Percentiles rank a stretch among this genome's conserved stretches.
Evolutionary conservation across 2,888 invertebrate species (phyloP).

Genomic region (Drosophila histrio): DNA sequence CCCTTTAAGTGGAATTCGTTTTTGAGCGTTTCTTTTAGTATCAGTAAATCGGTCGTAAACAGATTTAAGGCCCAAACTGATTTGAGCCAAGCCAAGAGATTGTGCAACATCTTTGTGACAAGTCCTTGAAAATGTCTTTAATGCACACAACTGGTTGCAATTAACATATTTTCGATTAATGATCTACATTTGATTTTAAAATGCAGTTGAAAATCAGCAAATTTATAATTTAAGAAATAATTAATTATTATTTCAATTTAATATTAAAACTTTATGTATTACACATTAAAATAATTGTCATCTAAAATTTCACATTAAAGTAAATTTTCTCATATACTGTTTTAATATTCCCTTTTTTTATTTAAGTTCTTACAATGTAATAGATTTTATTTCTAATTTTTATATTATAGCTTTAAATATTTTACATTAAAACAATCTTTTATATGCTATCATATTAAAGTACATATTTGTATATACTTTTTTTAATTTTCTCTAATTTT

Average conservation of each 20-base stretch:
- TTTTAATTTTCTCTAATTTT: too few relatives aligned
- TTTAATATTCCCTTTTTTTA: too few relatives aligned
- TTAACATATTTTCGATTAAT: constrained; percentile 9
- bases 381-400: too few relatives aligned
- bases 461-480: too few relatives aligned
- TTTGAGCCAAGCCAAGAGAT: constrained; percentile 6
- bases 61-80: background rate
- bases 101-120: constrained; percentile 20
- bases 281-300: too few relatives aligned
- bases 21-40: background rate
- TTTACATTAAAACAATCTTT: too few relatives aligned
- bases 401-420: too few relatives aligned
- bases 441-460: too few relatives aligned
- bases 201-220: background rate
- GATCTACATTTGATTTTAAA: background rate
- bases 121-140: constrained; percentile 41
- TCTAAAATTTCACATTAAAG: too few relatives aligned
- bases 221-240: background rate
- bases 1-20: constrained; percentile 25
- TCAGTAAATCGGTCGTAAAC: constrained; percentile 26
- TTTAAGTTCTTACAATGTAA: too few relatives aligned
- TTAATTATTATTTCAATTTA: background rate
- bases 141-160: constrained; percentile 16
- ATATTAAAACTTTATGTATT: too few relatives aligned
- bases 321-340: too few relatives aligned